phyloP scores from a whole-genome alignment of 2,797 vertebrate genomes.

The Decapterus maruadsi region DNA sequence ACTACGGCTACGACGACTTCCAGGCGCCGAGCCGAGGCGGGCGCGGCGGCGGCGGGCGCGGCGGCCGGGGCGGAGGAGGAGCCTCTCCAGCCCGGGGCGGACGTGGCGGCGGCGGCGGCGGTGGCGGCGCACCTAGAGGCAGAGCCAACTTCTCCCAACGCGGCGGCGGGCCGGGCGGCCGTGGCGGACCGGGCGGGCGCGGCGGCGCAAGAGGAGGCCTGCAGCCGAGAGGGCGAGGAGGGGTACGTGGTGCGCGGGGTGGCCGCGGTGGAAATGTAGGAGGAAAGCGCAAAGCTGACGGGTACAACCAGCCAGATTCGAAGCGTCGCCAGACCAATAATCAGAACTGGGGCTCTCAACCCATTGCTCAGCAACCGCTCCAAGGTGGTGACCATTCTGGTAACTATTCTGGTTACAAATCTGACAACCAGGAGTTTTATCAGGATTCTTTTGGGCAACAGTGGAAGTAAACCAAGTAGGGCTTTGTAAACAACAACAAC shows the following conservation, averaged over 20 bases:
- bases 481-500: slow-evolving; percentile 70
- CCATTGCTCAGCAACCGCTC: slow-evolving; percentile 99
- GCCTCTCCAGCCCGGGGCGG: slow-evolving; percentile 87
- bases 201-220: slow-evolving; percentile 95
- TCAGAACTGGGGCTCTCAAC: slow-evolving; percentile 99
- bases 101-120: slow-evolving; percentile 64
- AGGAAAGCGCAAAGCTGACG: slow-evolving; percentile 99
- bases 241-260: slow-evolving; percentile 99
- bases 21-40: slow-evolving; percentile 90
- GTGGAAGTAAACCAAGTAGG: slow-evolving; percentile 95
- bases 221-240: slow-evolving; percentile 97
- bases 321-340: slow-evolving; percentile 99
- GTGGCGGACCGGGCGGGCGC: slow-evolving; percentile 87
- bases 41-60: slow-evolving; percentile 82
- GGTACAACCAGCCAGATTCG: slow-evolving; percentile 99
- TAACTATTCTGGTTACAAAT: slow-evolving; percentile 99
- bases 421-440: slow-evolving; percentile 99
- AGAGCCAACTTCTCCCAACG: slow-evolving; percentile 91
- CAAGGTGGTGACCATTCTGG: slow-evolving; percentile 97
- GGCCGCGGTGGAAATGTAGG: slow-evolving; percentile 99
- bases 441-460: slow-evolving; percentile 99
- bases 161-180: slow-evolving; percentile 65
- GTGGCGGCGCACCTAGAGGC: slow-evolving; percentile 87
- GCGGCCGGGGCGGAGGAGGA: slow-evolving; percentile 84
- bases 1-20: slow-evolving; percentile 98